Conservation (phyloP, 1,140 invertebrate genomes). For the Drosophila subobscura region DNA sequence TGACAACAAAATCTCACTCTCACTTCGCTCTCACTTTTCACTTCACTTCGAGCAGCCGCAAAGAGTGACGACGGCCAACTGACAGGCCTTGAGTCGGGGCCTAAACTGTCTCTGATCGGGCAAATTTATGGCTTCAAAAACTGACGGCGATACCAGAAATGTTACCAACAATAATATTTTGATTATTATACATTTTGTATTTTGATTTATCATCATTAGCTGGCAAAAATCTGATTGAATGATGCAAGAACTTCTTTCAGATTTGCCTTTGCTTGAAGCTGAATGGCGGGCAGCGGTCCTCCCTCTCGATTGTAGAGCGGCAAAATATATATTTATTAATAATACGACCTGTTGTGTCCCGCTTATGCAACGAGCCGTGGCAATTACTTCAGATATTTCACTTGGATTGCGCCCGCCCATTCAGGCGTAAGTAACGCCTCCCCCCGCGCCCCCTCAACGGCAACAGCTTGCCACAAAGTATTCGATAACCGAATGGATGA, state of each 20-base stretch:
- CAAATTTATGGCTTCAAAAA: constrained; percentile 50
- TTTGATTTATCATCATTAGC: constrained; percentile 31
- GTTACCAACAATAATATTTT: constrained; percentile 4
- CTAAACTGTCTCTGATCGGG: constrained; percentile 4
- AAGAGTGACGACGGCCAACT: constrained; percentile 22
- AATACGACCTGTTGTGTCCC: constrained; percentile 59
- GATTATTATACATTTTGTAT: not conserved
- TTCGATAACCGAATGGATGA: constrained; percentile 45
- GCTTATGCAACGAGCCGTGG: constrained; percentile 45
- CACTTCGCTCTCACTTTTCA: constrained; percentile 68
- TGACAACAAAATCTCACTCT: constrained; percentile 63
- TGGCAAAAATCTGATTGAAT: constrained; percentile 39
- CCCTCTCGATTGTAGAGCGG: constrained; percentile 7
- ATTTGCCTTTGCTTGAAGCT: constrained; percentile 2
- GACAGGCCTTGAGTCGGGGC: constrained; percentile 24
- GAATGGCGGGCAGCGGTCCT: constrained; percentile 4
- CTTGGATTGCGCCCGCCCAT: constrained; percentile 32
- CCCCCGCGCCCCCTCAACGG: constrained; percentile 16
- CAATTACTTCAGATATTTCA: constrained; percentile 25
- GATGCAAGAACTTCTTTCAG: constrained; percentile 24
- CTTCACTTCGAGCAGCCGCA: constrained; percentile 37
- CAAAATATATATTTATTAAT: constrained; percentile 46
- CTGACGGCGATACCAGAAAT: constrained; percentile 19
- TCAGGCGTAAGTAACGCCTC: constrained; percentile 52
- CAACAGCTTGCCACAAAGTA: constrained; percentile 10